Percentiles rank a stretch among this genome's conserved stretches.
phyloP scores from a whole-genome alignment of 2,113 vertebrate species.

The Etheostoma cragini region DNA sequence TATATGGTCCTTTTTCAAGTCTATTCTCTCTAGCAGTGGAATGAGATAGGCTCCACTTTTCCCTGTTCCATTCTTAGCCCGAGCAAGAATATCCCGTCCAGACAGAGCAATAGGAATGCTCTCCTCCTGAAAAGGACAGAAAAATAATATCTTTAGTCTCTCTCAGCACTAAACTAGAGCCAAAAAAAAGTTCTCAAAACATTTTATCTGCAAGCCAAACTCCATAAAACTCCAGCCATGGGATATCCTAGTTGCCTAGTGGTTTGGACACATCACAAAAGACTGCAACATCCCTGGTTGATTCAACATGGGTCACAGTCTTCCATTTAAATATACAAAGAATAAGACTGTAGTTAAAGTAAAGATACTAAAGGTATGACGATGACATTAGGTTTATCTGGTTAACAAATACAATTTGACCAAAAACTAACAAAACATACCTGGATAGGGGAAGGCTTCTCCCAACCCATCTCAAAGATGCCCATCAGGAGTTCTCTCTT shows the following conservation, averaged over 20 bases:
- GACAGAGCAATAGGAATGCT: slow-evolving; percentile 87
- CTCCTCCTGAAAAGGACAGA: slow-evolving; percentile 81
- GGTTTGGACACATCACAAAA: not conserved
- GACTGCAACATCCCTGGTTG: not conserved
- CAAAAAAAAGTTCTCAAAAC: not conserved
- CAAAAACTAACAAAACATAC: slow-evolving; percentile 48
- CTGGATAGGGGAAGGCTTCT: slow-evolving; percentile 88
- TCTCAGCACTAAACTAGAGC: not conserved
- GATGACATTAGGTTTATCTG: not conserved
- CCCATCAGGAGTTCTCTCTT: slow-evolving; percentile 88
- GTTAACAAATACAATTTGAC: not conserved
- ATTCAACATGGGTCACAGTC: not conserved
- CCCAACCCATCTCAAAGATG: slow-evolving; percentile 89
- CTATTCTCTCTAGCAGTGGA: slow-evolving; percentile 86
- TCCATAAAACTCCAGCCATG: not conserved
- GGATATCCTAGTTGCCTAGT: too few relatives aligned
- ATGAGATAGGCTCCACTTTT: slow-evolving; percentile 88
- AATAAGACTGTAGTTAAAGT: not conserved
- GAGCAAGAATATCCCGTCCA: slow-evolving; percentile 85
- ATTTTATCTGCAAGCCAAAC: not conserved
- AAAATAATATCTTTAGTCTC: not conserved
- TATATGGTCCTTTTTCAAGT: slow-evolving; percentile 86
- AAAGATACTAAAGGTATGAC: not conserved
- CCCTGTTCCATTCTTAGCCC: slow-evolving; percentile 87
- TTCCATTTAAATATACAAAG: not conserved